Evolutionary conservation across 1,140 invertebrate species (phyloP), one percentile per base, ranked within the genome.

Genomic region (Drosophila truncata): DNA sequence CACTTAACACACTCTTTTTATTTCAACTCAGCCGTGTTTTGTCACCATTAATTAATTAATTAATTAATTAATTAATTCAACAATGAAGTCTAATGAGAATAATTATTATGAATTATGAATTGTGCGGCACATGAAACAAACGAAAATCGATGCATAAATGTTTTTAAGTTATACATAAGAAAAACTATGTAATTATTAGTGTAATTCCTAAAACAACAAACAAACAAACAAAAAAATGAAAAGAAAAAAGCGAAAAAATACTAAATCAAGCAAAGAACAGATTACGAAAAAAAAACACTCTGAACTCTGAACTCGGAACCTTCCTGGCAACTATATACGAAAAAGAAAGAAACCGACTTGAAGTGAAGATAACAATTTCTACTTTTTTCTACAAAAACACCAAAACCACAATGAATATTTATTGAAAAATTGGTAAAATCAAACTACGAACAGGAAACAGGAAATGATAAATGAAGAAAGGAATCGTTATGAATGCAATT

Each of bases 101-200:
- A 75, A 67, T 65, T 33, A 74, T 50, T 42, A 72, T 65, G n/a
- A 80, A 71, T 67, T 67, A 71, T 46, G 16, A 74, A 64, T 66
- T 77, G 67, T 72, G 64, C 75, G 76, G 65, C 70, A 90, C 78
- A 87, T 65, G 84, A 70, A 63, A 64, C 58, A 73, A 65, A 73
- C 75, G 70, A 78, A 80, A 91, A 91, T 77, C 63, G 87, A 91
- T 76, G 78, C 81, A 84, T 84, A 91, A 87, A 82, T 91, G 87
- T 81, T 83, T 91, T 91, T 91, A 91, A 87, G 88, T 91, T 91
- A 90, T 82, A 85, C 78, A 66, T 88, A 88, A 88, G 85, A 78
- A 67, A 80, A 84, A 81, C 80, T 91, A 91, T 91, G 86, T 91
- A 91, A 91, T 91, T 91, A 91, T 91, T 91, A 91, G 87, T 87